A percentile compares a stretch with the other conserved stretches of the same genome.
Conservation (phyloP, 1,140 invertebrate species). For the Radopholus similis region DNA sequence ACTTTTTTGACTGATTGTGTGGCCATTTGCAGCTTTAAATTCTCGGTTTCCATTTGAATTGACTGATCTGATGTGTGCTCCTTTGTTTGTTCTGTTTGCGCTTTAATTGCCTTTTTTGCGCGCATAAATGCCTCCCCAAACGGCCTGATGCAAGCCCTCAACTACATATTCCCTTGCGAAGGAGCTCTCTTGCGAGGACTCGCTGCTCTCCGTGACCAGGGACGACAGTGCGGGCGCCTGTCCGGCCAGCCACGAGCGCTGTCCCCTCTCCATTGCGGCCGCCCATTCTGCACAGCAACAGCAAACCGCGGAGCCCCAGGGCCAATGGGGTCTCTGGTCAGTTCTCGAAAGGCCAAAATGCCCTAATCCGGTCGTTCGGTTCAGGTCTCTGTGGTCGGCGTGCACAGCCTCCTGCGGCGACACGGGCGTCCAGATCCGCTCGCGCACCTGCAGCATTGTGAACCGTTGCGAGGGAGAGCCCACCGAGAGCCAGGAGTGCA, state of each 20-base stretch:
- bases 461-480: conserved; percentile 50
- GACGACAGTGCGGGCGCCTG: conserved; percentile 27
- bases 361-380: background rate
- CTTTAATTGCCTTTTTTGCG: background rate
- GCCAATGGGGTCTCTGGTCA: conserved; percentile 15
- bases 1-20: background rate
- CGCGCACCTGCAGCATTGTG: conserved; percentile 43
- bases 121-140: background rate
- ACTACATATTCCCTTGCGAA: conserved; percentile 16
- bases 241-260: conserved; percentile 40
- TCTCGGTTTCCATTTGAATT: background rate
- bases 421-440: conserved; percentile 46
- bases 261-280: conserved; percentile 30
- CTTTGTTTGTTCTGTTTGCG: background rate
- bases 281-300: conserved; percentile 13
- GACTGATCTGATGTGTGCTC: background rate
- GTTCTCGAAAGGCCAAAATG: background rate
- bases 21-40: background rate
- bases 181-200: conserved; percentile 47
- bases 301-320: background rate
- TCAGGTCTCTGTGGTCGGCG: conserved; percentile 45
- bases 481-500: conserved; percentile 40
- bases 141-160: no score
- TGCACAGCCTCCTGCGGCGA: conserved; percentile 49
- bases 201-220: conserved; percentile 44